Conservation (phyloP, 2,113 vertebrate genomes). For the Hippocampus guttulatus region DNA sequence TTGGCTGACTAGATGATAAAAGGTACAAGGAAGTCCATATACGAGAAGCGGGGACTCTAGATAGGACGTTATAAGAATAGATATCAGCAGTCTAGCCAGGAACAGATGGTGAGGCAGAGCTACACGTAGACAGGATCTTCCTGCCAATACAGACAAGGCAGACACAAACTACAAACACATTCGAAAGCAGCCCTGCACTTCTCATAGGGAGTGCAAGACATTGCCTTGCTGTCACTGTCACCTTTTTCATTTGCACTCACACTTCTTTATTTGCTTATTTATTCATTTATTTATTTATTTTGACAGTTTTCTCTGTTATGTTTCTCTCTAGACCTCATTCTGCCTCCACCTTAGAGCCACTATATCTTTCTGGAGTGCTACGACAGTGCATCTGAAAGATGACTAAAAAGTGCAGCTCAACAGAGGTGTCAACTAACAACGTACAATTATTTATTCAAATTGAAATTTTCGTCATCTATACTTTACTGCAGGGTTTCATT, state of each 20-base stretch:
- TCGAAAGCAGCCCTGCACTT: constrained; percentile 30
- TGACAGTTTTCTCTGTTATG: constrained; percentile 25
- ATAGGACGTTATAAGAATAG: constrained; percentile 62
- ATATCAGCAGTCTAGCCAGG: constrained; percentile 61
- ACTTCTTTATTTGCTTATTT: constrained; percentile 12
- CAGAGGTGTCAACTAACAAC: no score
- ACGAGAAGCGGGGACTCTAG: constrained; percentile 39
- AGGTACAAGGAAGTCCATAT: constrained; percentile 27
- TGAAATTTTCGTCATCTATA: no score
- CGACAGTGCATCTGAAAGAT: constrained; percentile 2
- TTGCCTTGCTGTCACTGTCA: constrained; percentile 29
- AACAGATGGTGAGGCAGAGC: constrained; percentile 71
- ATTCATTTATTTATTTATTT: background rate
- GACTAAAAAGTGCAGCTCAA: no score
- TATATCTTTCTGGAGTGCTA: constrained; percentile 15
- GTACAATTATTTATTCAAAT: no score
- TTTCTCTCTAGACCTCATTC: background rate
- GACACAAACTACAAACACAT: constrained; percentile 16
- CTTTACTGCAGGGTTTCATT: background rate
- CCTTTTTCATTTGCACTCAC: constrained; percentile 30
- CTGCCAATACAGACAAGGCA: constrained; percentile 56
- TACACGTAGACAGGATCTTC: constrained; percentile 56
- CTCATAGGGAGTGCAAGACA: constrained; percentile 35
- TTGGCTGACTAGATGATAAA: constrained; percentile 23
- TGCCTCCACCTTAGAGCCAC: constrained; percentile 1